phyloP scores from a whole-genome alignment of 2,888 invertebrate genomes.

The Cantharis flavilabris region DNA sequence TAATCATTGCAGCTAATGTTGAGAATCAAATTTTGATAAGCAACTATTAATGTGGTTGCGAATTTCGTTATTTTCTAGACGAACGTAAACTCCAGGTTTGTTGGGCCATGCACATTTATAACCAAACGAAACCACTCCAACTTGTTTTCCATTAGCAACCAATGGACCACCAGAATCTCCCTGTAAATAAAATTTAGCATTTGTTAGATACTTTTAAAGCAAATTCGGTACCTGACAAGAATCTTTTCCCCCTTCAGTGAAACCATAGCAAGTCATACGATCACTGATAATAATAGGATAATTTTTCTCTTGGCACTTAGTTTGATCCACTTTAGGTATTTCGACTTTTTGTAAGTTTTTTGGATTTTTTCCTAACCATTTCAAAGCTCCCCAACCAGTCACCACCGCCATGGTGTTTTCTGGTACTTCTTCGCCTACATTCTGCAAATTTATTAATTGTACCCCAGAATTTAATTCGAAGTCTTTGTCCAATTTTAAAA shows the following conservation, averaged over 20 bases:
- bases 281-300: background rate
- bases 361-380: background rate
- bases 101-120: too few relatives aligned
- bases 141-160: too few relatives aligned
- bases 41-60: too few relatives aligned
- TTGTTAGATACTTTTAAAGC: too few relatives aligned
- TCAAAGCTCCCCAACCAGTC: background rate
- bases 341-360: background rate
- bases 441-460: background rate
- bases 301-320: background rate
- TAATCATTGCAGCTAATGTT: too few relatives aligned
- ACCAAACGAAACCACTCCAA: too few relatives aligned
- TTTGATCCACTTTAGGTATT: background rate
- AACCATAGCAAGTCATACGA: background rate
- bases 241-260: background rate
- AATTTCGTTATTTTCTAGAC: too few relatives aligned
- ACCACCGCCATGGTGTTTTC: background rate
- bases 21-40: too few relatives aligned
- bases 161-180: too few relatives aligned
- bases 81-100: too few relatives aligned
- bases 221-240: background rate
- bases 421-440: background rate
- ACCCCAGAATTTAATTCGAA: background rate
- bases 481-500: background rate
- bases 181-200: too few relatives aligned